Percentiles rank a stretch among this genome's conserved stretches.
phyloP scores from a whole-genome alignment of 2,888 invertebrate species.

The Pyrrhia umbra region DNA sequence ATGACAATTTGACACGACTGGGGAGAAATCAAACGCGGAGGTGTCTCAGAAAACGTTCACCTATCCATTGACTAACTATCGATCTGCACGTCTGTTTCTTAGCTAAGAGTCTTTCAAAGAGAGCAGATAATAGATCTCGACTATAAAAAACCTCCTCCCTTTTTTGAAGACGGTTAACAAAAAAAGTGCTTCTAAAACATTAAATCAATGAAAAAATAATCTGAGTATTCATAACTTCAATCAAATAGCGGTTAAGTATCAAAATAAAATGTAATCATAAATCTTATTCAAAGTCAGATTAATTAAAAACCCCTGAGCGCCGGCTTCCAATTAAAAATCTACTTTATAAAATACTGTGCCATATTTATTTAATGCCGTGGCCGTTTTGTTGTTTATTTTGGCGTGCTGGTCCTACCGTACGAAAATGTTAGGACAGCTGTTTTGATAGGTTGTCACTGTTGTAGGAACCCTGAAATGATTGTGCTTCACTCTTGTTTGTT shows the following conservation, averaged over 20 bases:
- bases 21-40: no score
- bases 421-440: slow-evolving; percentile 4
- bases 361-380: slow-evolving; percentile 5
- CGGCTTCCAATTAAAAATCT: not conserved
- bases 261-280: not conserved
- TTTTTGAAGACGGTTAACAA: no score
- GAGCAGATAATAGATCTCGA: no score
- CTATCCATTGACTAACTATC: no score
- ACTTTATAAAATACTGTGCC: not conserved
- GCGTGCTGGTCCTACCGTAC: not conserved
- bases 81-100: no score
- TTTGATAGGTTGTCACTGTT: slow-evolving; percentile 31
- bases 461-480: not conserved
- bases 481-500: slow-evolving; percentile 28
- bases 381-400: not conserved
- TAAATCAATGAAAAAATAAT: not conserved
- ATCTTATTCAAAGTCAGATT: not conserved
- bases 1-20: no score
- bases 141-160: no score
- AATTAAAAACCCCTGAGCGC: slow-evolving; percentile 1
- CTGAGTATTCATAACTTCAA: not conserved
- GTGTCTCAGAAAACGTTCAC: no score
- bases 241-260: not conserved
- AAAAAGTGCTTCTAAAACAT: no score
- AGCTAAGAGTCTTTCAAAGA: no score